These are phyloP conservation scores for Tiliqua scincoides DNA, from an alignment of 2,113 vertebrate species.

Conservation along the genomic window DNA sequence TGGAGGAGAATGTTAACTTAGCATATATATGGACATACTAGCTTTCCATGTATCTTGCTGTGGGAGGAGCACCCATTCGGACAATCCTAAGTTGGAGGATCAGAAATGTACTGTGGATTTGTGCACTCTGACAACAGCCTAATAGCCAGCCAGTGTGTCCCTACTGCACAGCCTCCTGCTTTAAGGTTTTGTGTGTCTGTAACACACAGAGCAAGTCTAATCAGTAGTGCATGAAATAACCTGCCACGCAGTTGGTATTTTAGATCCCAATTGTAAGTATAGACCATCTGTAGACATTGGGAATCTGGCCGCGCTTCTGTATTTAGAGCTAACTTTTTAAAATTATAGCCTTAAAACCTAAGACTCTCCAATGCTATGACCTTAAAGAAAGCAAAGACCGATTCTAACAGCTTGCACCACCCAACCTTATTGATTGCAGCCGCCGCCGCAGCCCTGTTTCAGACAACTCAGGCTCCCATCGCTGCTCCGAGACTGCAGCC, in stretches of 20 bases:
- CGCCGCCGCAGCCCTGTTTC: conserved; percentile 84
- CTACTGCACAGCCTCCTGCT: conserved; percentile 26
- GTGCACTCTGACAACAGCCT: conserved; percentile 35
- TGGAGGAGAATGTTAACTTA: too few relatives aligned
- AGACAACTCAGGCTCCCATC: conserved; percentile 86
- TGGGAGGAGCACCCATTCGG: too few relatives aligned
- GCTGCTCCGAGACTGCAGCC: conserved; percentile 83
- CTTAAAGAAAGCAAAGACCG: conserved; percentile 42
- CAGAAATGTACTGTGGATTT: too few relatives aligned
- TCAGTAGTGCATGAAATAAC: conserved; percentile 40
- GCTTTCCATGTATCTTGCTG: too few relatives aligned
- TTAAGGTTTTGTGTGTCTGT: not conserved
- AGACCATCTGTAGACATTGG: conserved; percentile 26
- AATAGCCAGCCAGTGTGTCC: conserved; percentile 48
- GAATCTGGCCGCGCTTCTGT: conserved; percentile 43
- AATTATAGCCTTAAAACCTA: not conserved
- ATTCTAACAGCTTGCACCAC: conserved; percentile 82
- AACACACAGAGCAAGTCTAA: conserved; percentile 40
- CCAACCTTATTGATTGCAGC: conserved; percentile 89
- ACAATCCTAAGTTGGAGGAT: too few relatives aligned
- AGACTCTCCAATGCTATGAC: not conserved
- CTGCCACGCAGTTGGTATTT: conserved; percentile 46
- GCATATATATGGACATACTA: too few relatives aligned
- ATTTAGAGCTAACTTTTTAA: not conserved
- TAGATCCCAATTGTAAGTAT: not conserved